phyloP scores from a whole-genome alignment of 2,113 vertebrate species.

The Ivindomyrus marchei region DNA sequence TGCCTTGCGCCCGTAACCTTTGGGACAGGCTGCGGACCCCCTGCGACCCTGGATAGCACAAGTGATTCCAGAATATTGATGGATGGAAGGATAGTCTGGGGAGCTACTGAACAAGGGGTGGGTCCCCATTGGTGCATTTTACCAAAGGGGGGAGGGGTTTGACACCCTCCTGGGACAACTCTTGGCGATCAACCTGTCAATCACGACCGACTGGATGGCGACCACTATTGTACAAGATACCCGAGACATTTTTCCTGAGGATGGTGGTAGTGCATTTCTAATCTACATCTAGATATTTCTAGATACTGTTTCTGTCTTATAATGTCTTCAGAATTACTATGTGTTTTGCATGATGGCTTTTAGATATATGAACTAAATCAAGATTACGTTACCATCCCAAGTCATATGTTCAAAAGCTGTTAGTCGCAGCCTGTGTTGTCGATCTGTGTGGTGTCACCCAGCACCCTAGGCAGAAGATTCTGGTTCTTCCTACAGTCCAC shows the following conservation, averaged over 20 bases:
- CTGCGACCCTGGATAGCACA: no score
- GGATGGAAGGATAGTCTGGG: not conserved
- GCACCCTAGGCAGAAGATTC: not conserved
- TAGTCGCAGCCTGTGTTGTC: not conserved
- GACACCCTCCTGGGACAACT: not conserved
- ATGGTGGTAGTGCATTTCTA: not conserved
- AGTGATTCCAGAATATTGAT: no score
- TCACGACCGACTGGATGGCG: not conserved
- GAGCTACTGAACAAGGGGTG: not conserved
- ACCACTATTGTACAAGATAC: not conserved
- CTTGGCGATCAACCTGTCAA: not conserved
- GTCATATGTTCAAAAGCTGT: not conserved
- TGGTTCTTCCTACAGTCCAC: not conserved
- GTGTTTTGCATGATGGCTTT: not conserved
- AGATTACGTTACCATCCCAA: not conserved
- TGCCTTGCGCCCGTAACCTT: no score
- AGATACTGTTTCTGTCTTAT: not conserved
- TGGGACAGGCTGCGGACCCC: no score
- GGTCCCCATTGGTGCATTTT: not conserved
- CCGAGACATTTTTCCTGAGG: not conserved
- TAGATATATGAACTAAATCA: not conserved
- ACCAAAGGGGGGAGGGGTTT: not conserved
- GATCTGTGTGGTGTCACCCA: not conserved
- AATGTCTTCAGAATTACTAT: not conserved
- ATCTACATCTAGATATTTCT: not conserved